A percentile compares a stretch with the other conserved stretches of the same genome.
These are phyloP conservation scores for Agrypnia vestita DNA, from an alignment of 1,140 invertebrate species.

Conservation along the genomic window DNA sequence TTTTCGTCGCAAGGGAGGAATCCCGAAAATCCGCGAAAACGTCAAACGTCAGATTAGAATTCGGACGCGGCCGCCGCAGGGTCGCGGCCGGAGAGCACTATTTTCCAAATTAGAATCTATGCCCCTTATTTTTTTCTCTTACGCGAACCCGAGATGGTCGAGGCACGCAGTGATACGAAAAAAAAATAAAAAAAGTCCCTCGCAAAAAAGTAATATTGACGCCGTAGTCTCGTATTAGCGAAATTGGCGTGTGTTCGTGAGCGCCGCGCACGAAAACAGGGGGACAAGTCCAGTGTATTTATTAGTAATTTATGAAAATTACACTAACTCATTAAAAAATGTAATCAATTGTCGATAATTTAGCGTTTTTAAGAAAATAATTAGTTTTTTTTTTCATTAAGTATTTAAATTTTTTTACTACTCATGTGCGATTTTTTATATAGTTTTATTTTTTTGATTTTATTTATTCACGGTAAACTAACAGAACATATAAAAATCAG, in stretches of 20 bases:
- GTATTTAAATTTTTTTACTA: too few species aligned
- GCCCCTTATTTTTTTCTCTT: constrained; percentile 42
- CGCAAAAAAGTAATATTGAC: constrained; percentile 58
- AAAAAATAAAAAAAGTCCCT: constrained; percentile 52
- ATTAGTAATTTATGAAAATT: not conserved
- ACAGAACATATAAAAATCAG: too few species aligned
- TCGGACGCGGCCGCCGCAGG: constrained; percentile 50
- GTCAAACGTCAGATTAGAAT: constrained; percentile 13
- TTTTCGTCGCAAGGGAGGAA: not conserved
- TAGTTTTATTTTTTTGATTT: too few species aligned
- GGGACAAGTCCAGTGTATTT: not conserved
- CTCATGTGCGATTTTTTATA: too few species aligned
- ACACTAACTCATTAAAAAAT: not conserved
- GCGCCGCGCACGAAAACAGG: constrained; percentile 1
- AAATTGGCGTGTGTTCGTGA: constrained; percentile 50
- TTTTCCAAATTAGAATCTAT: constrained; percentile 58
- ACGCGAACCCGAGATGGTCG: constrained; percentile 52
- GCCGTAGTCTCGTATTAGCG: constrained; percentile 56
- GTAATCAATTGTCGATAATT: not conserved
- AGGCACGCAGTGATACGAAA: constrained; percentile 60
- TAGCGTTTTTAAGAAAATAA: not conserved
- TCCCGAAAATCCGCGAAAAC: not conserved
- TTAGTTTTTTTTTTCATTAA: not conserved
- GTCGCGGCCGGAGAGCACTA: constrained; percentile 54
- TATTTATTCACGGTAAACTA: too few species aligned